Evolutionary conservation across 2,113 vertebrate species (phyloP).

Genomic region (Glaucidium brasilianum): DNA sequence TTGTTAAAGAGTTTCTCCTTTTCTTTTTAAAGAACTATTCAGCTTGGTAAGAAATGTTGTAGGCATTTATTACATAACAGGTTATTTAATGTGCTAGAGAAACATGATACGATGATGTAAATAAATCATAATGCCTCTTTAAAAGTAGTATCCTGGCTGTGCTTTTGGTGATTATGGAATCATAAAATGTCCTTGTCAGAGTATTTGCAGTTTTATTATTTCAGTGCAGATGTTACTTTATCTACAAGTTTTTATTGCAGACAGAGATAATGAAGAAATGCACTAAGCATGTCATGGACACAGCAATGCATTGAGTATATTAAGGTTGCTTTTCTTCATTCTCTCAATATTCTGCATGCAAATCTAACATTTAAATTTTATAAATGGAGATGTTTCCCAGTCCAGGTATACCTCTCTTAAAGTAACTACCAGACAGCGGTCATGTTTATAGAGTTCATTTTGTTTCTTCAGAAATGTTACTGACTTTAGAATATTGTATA

Average conservation of each 20-base stretch:
- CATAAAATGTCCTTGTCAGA: neutral
- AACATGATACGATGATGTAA: neutral
- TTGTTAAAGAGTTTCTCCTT: neutral
- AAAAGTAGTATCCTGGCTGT: neutral
- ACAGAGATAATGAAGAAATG: neutral
- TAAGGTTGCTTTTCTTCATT: neutral
- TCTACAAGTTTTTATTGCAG: neutral
- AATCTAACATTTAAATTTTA: neutral
- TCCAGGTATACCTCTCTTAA: neutral
- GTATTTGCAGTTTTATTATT: neutral
- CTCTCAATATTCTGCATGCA: neutral
- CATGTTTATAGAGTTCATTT: neutral
- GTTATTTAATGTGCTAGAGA: neutral
- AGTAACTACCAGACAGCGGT: neutral
- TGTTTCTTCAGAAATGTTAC: neutral
- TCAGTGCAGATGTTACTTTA: neutral
- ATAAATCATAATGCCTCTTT: neutral
- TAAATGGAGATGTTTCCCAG: neutral
- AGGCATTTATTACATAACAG: neutral
- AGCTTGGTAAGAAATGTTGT: neutral
- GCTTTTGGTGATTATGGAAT: neutral
- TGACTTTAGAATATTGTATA: neutral
- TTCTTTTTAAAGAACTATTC: neutral
- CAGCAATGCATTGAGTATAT: neutral
- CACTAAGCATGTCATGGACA: neutral